Conservation (phyloP, 2,797 vertebrate species). For the Lophius americanus region DNA sequence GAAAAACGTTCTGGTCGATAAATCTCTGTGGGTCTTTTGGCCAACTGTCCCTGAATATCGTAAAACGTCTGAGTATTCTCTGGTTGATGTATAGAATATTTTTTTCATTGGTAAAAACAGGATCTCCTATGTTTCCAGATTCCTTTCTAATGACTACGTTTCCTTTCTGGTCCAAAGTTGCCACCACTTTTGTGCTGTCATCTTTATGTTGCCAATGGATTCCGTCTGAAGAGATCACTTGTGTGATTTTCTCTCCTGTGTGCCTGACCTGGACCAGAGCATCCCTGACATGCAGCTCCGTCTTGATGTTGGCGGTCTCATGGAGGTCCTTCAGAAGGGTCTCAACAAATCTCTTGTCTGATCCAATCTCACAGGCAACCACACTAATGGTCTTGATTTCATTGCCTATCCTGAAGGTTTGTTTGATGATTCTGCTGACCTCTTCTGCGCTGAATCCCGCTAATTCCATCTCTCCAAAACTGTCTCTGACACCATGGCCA, state of each 20-base stretch:
- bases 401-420: constrained; percentile 11
- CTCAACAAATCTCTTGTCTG: constrained; percentile 32
- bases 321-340: constrained; percentile 43
- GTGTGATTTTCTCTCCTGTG: constrained; percentile 46
- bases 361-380: constrained; percentile 53
- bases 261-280: constrained; percentile 38
- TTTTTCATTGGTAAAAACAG: constrained; percentile 33
- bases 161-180: constrained; percentile 16
- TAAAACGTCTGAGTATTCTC: accelerated
- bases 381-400: constrained; percentile 60
- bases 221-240: constrained; percentile 28
- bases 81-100: background rate
- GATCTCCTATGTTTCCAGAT: constrained; percentile 24
- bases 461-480: constrained; percentile 33
- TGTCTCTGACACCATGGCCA: constrained; percentile 32
- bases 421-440: constrained; percentile 24
- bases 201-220: constrained; percentile 39
- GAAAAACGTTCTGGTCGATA: background rate
- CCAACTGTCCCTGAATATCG: background rate
- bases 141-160: constrained; percentile 23
- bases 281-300: constrained; percentile 51
- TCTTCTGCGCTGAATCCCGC: constrained; percentile 20
- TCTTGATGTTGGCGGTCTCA: constrained; percentile 19
- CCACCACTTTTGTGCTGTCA: constrained; percentile 52
- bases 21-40: background rate